Evolutionary conservation across 2,888 invertebrate species (phyloP).

Genomic region (Cryptocephalus primarius): DNA sequence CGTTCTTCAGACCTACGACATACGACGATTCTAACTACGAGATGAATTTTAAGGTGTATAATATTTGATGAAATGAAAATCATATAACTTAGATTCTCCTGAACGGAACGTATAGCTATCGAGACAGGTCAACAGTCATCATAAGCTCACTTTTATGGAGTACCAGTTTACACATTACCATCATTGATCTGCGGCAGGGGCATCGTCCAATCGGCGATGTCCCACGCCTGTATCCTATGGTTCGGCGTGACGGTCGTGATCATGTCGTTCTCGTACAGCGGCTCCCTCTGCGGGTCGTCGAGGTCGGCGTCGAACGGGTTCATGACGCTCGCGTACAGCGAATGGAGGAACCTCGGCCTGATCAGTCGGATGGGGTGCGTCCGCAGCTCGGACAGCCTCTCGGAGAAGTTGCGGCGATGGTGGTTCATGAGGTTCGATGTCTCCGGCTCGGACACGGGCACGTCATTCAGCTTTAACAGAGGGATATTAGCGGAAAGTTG

Average conservation of each 20-base stretch:
- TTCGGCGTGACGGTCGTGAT: slow-evolving; percentile 51
- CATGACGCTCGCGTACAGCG: slow-evolving; percentile 38
- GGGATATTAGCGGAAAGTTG: too few relatives aligned
- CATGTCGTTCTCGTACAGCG: slow-evolving; percentile 34
- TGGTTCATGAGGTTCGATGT: slow-evolving; percentile 13
- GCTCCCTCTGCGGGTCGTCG: slow-evolving; percentile 32
- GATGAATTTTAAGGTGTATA: slow-evolving; percentile 3
- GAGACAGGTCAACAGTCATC: too few relatives aligned
- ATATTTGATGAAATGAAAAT: too few relatives aligned
- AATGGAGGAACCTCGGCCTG: slow-evolving; percentile 34
- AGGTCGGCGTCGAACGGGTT: slow-evolving; percentile 34
- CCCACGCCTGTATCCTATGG: slow-evolving; percentile 78
- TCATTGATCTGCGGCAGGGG: slow-evolving; percentile 49
- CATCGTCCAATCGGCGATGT: slow-evolving; percentile 58
- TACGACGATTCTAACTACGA: too few relatives aligned
- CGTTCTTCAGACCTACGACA: slow-evolving; percentile 53
- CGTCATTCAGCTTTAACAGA: slow-evolving; percentile 40
- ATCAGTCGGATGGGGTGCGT: slow-evolving; percentile 17
- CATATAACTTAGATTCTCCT: not conserved
- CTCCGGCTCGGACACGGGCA: slow-evolving; percentile 36
- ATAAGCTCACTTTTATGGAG: too few relatives aligned
- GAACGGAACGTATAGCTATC: too few relatives aligned
- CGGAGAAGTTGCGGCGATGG: slow-evolving; percentile 24
- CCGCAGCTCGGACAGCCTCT: slow-evolving; percentile 26
- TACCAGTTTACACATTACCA: slow-evolving; percentile 43